Evolutionary conservation across 2,888 invertebrate species (phyloP), one percentile per base, ranked within the genome.

Genomic region (Scrobipalpa costella): DNA sequence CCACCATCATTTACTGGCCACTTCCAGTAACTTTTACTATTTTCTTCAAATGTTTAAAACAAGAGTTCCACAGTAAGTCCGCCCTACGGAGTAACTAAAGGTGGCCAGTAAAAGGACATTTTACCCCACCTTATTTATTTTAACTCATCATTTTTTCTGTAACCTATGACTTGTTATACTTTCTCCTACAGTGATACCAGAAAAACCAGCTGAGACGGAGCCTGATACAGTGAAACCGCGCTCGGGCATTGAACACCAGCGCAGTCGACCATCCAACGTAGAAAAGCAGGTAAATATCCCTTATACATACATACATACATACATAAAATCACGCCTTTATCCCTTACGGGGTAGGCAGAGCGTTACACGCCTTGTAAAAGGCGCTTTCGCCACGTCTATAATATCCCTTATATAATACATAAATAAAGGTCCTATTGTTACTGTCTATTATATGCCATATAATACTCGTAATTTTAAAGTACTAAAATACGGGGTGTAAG

Each of bases 201-300:
- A 91, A 60, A 90, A 88, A 68, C 68, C 79, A 0, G 67, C 69
- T 0, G 90, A 88, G 61, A 73, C 74, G 0, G 88, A 88, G 69
- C 73, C 85, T 11, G 92, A 89, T 36, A 47, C 79, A 0, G 71
- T 81, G 61, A 87, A 90, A 73, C 79, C 79, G 8, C 84, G 90
- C 69, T 67, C 84, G 1, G 66, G 74, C 1, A 63, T 88, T 5
- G 92, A 91, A 58, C 88, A 85, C 61, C 89, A 89, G 68, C 84
- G 90, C 52, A 88, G 85, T 63, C 81, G 90, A 21, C 90, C 89
- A 0, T 85, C 85, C 13, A 92, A 95, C 67, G 95, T 97, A 86
- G 97, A 97, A 77, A 97, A 97, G 87, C 97, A 97, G 95, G 97
- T 97, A 88, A 87, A 27, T 27, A 27, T 27, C 27, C 5, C 27